phyloP scores from a whole-genome alignment of 2,113 vertebrate genomes.

The Microcebus jonahi region DNA sequence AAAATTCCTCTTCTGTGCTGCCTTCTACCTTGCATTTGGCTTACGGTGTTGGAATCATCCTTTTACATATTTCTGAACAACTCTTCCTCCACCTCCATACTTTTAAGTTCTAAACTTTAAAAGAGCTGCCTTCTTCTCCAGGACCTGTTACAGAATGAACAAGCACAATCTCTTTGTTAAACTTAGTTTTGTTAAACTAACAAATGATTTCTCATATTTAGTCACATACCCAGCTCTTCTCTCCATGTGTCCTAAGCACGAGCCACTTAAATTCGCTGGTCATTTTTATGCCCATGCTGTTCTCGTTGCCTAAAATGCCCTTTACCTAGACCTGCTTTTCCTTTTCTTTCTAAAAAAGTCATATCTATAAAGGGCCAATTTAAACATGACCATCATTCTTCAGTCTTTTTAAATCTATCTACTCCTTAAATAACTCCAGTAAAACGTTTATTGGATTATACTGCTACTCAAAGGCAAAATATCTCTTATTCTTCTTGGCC shows the following conservation, averaged over 20 bases:
- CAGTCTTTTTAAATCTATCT: not conserved
- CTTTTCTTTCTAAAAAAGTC: not conserved
- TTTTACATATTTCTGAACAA: not conserved
- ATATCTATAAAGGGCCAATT: not conserved
- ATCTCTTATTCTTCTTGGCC: not conserved
- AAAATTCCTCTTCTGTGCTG: not conserved
- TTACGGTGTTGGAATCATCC: not conserved
- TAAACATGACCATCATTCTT: not conserved
- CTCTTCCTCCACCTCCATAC: not conserved
- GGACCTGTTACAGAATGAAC: not conserved
- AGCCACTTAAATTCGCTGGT: not conserved
- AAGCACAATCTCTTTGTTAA: not conserved
- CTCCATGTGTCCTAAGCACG: not conserved
- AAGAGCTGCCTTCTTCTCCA: not conserved
- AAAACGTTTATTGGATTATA: too few species aligned
- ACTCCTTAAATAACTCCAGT: not conserved
- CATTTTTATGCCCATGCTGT: not conserved
- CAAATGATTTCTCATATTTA: not conserved
- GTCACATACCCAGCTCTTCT: not conserved
- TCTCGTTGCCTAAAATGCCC: not conserved
- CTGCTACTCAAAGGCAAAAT: not conserved
- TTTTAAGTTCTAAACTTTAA: not conserved
- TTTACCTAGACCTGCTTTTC: not conserved
- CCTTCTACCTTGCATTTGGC: not conserved
- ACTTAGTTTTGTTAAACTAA: not conserved